Base-by-base conservation (phyloP, 1,140 invertebrate species). In the Megalonaias nervosa region DNA sequence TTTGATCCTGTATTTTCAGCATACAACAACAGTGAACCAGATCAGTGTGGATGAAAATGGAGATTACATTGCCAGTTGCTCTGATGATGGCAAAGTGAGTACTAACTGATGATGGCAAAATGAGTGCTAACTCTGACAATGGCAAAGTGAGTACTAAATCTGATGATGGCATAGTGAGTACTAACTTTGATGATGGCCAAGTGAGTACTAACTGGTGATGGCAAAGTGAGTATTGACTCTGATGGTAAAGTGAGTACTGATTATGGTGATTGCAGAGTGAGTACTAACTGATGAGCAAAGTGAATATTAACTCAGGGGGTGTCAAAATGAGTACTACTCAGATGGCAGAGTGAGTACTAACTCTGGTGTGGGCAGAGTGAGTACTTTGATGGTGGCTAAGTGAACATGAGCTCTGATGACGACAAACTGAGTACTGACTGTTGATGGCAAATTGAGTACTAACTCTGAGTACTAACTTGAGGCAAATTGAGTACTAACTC, bases 261-360 rank as follows among this genome's bases (percentile, higher is more conserved):
- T 89, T 89, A 93, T 57, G 96, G 94, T 88, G 97, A 97, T 31
- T 96, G 98, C 86, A 95, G 94, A 86, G 94, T 98, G 67, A 95
- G 95, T n/a, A 97, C 96, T 66, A 99, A 97, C 90, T 98, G 97
- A 97, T 99, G 92, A 97, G 97, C 66, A 96, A 95, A 89, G 95
- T 98, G 87, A 81, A 79, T 75, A 55, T 66, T 71, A 31, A 31
- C 26, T n/a, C n/a, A n/a, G n/a, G n/a, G n/a, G n/a, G n/a, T n/a
- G n/a, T n/a, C n/a, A n/a, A n/a, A n/a, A n/a, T n/a, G n/a, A n/a
- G n/a, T n/a, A n/a, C n/a, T 2, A 1, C 4, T 2, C 93, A 88
- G 97, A 97, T 31, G 97, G 98, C 86, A 95, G 94, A 86, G 94
- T 98, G 67, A 95, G 95, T n/a, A 97, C 96, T 66, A 99, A 97